A percentile compares a stretch with the other conserved stretches of the same genome.
phyloP scores from a whole-genome alignment of 1,140 invertebrate genomes.

The Eupristina koningsbergeri region DNA sequence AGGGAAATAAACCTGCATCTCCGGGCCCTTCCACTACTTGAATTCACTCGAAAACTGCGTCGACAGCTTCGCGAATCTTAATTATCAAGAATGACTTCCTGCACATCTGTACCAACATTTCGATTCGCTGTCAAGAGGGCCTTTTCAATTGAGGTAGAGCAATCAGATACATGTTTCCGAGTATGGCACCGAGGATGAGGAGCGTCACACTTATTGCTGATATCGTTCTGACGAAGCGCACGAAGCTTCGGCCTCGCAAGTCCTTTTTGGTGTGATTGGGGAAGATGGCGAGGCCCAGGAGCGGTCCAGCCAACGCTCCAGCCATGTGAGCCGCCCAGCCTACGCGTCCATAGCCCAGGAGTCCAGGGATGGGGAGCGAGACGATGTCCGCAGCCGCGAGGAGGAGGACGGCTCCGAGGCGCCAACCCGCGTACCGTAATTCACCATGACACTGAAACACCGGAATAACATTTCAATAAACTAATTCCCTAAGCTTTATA shows the following conservation, averaged over 20 bases:
- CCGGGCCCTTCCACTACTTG: too few species aligned
- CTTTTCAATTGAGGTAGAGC: constrained; percentile 66
- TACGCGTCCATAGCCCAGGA: constrained; percentile 72
- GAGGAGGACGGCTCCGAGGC: constrained; percentile 76
- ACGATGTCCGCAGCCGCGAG: constrained; percentile 76
- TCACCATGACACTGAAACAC: constrained; percentile 75
- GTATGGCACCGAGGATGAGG: constrained; percentile 67
- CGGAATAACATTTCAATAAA: neutral
- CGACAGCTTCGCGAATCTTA: constrained; percentile 67
- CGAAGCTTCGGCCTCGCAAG: constrained; percentile 64
- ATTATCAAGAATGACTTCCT: constrained; percentile 69
- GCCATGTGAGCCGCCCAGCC: constrained; percentile 87
- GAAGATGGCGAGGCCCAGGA: constrained; percentile 86
- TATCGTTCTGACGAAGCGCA: constrained; percentile 66
- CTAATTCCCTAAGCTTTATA: too few species aligned
- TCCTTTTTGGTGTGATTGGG: constrained; percentile 71
- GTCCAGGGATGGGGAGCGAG: constrained; percentile 68
- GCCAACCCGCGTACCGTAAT: constrained; percentile 76
- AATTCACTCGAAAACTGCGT: constrained; percentile 68
- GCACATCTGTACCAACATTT: constrained; percentile 69
- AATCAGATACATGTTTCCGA: constrained; percentile 70
- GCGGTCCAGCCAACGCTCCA: constrained; percentile 84
- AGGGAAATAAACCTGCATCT: neutral
- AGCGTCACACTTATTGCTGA: constrained; percentile 67
- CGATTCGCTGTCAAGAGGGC: constrained; percentile 70